Percentiles rank a stretch among this genome's conserved stretches.
Conservation (phyloP, 1,140 invertebrate species). For the Mamestra configurata region DNA sequence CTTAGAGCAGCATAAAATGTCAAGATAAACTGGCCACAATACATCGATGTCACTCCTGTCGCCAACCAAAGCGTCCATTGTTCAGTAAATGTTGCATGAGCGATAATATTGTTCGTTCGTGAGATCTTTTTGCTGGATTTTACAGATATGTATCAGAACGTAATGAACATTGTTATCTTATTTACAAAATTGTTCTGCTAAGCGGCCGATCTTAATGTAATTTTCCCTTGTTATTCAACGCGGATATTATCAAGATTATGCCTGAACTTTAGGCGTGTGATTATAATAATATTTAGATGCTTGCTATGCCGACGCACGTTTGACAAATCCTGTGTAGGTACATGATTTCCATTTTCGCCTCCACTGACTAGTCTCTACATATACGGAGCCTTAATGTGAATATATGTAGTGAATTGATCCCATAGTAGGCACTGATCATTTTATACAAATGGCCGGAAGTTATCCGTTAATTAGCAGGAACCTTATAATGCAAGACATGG, state of each 20-base stretch:
- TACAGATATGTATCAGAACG: slow-evolving; percentile 17
- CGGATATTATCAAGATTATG: slow-evolving; percentile 18
- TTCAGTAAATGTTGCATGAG: slow-evolving; percentile 4
- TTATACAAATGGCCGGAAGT: slow-evolving; percentile 21
- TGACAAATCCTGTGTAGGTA: slow-evolving; percentile 39
- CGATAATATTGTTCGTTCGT: slow-evolving; percentile 30
- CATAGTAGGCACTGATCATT: background rate
- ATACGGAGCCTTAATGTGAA: slow-evolving; percentile 30
- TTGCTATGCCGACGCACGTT: slow-evolving; percentile 25
- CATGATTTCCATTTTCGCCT: slow-evolving; percentile 38
- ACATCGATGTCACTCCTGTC: background rate
- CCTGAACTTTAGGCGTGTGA: slow-evolving; percentile 10
- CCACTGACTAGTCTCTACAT: background rate
- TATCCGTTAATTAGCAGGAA: background rate
- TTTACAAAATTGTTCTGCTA: slow-evolving; percentile 29
- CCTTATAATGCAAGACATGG: background rate
- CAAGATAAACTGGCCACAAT: slow-evolving; percentile 23
- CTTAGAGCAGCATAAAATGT: background rate
- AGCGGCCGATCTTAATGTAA: slow-evolving; percentile 23
- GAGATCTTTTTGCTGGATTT: slow-evolving; percentile 39
- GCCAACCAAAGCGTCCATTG: slow-evolving; percentile 6
- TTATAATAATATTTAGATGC: background rate
- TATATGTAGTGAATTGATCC: background rate
- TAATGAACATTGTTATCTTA: slow-evolving; percentile 26
- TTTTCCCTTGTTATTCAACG: slow-evolving; percentile 36